Evolutionary conservation across 1,140 invertebrate genomes (phyloP), one percentile per base, ranked within the genome.

Genomic region (Ips nitidus): DNA sequence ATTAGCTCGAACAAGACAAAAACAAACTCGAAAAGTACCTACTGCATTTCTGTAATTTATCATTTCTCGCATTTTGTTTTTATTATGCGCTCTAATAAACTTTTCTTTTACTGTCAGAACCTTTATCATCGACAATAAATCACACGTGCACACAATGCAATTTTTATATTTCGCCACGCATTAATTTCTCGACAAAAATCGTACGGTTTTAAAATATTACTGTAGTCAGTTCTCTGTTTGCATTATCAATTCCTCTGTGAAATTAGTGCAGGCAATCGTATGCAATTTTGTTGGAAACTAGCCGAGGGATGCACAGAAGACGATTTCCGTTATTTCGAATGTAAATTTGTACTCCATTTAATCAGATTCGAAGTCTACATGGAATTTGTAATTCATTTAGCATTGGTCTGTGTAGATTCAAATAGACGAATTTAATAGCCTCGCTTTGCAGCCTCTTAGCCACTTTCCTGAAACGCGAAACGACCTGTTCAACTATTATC

Each of bases 361-460:
- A 6, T 50, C 22, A 50, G 22, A 8, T 50, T 50, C 45, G 45
- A 8, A 8, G 22, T 22, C 22, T 8, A 50, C 7, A 50, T 22
- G 45, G 45, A 50, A 50, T 50, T 50, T 50, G 45, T 50, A 50
- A 50, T 50, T 50, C 45, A 22, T 50, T 50, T 50, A 50, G 45
- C 1, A 50, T 50, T 22, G 45, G 45, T 50, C 45, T 50, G 6
- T 50, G 45, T 50, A 22, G 45, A 22, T 22, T 22, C 22, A 22
- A 22, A 22, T 22, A 22, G 22, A 22, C 22, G 22, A 22, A 22
- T 22, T 22, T 22, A 22, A 22, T 22, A 22, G 22, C 22, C 22
- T 22, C 22, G 22, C 22, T 22, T 22, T 22, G 22, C 22, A 22
- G 22, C 22, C 0, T 22, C 22, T 22, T 22, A 22, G 22, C 22